Evolutionary conservation across 2,113 vertebrate genomes (phyloP).

Genomic region (Smithornis capensis): DNA sequence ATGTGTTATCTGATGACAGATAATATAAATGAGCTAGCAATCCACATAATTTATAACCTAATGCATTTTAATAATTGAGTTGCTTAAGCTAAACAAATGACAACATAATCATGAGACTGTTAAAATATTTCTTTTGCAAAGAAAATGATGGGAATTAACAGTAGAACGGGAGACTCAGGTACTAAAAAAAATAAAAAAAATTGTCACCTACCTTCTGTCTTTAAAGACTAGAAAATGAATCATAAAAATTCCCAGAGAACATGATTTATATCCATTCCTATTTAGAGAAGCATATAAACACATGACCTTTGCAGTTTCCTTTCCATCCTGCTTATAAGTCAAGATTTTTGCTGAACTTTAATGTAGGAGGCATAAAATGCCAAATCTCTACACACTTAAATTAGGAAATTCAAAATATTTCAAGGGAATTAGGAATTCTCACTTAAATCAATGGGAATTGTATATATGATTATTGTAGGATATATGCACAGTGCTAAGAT

Average conservation of each 20-base stretch:
- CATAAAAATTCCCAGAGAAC: neutral
- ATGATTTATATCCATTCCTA: neutral
- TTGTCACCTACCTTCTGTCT: neutral
- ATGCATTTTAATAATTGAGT: slow-evolving; percentile 4
- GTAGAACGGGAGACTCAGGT: neutral
- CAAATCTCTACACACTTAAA: neutral
- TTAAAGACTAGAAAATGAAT: neutral
- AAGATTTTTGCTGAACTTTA: neutral
- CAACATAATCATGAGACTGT: neutral
- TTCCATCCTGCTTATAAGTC: neutral
- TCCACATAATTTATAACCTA: neutral
- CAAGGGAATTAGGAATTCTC: neutral
- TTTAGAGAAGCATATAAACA: neutral
- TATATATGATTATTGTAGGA: neutral
- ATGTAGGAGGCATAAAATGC: neutral
- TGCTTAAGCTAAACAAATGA: neutral
- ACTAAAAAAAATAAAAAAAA: neutral
- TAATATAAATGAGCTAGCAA: neutral
- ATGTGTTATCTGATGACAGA: neutral
- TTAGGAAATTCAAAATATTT: neutral
- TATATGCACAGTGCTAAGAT: neutral
- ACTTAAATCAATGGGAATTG: neutral
- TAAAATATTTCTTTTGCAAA: neutral
- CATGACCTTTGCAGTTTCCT: neutral
- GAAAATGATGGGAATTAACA: neutral